Percentiles rank a stretch among this genome's conserved stretches.
Conservation (phyloP, 2,113 vertebrate genomes). For the Otocyon megalotis region DNA sequence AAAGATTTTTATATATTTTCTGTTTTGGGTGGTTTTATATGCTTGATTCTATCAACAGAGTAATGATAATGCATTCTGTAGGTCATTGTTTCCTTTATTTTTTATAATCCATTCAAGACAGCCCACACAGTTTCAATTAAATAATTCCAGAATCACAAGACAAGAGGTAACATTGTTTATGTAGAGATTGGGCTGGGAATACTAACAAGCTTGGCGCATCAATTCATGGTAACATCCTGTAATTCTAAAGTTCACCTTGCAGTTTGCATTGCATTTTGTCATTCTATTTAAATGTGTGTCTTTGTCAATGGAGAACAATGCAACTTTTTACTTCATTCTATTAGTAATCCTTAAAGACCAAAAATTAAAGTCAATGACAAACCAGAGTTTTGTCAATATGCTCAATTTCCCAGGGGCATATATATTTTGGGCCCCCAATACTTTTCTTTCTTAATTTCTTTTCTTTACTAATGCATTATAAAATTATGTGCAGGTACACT, state of each 20-base stretch:
- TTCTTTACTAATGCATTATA: constrained; percentile 48
- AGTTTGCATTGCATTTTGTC: constrained; percentile 71
- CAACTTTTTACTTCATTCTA: constrained; percentile 63
- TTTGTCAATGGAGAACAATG: neutral
- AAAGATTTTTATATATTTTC: constrained; percentile 24
- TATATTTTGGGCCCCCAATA: constrained; percentile 43
- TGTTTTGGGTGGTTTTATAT: constrained; percentile 36
- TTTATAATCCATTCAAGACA: constrained; percentile 56
- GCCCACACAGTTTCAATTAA: constrained; percentile 64
- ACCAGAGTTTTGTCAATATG: constrained; percentile 56
- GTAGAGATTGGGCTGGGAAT: constrained; percentile 55
- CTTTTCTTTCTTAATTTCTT: constrained; percentile 49
- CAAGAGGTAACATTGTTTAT: constrained; percentile 71
- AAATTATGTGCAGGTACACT: neutral
- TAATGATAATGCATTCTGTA: constrained; percentile 58
- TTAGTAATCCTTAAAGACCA: constrained; percentile 38
- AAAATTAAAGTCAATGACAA: constrained; percentile 50
- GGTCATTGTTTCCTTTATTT: constrained; percentile 62
- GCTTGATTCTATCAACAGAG: constrained; percentile 59
- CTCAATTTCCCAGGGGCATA: constrained; percentile 22
- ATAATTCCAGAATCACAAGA: constrained; percentile 64
- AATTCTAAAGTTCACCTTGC: constrained; percentile 84
- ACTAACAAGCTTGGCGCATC: constrained; percentile 66
- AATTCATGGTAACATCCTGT: constrained; percentile 55
- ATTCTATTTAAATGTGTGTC: constrained; percentile 6